Conservation (phyloP, 2,888 invertebrate species). For the Ariolimax columbianus region DNA sequence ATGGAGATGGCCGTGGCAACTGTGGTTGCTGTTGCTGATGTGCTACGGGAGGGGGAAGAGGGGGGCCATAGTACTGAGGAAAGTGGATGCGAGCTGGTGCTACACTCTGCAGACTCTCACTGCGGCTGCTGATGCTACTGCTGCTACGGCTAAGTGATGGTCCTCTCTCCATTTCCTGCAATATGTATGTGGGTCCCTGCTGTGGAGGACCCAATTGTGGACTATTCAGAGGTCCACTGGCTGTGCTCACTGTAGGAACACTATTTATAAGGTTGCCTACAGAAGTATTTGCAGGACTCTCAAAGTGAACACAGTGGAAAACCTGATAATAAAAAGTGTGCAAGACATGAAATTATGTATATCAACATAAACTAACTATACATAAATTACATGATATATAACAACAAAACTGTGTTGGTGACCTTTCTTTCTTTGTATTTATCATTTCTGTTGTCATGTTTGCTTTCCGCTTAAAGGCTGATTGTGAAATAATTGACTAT, state of each 20-base stretch:
- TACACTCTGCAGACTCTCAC: slow-evolving; percentile 27
- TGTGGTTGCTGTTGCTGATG: slow-evolving; percentile 50
- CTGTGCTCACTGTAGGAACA: slow-evolving; percentile 41
- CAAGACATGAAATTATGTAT: not conserved
- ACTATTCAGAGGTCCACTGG: slow-evolving; percentile 53
- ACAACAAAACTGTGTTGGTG: not conserved
- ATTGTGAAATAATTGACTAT: too few relatives aligned
- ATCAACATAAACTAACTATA: not conserved
- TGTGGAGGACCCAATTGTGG: slow-evolving; percentile 44
- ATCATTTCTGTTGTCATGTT: not conserved
- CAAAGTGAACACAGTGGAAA: slow-evolving; percentile 98
- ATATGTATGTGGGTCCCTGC: slow-evolving; percentile 18
- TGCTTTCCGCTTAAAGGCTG: not conserved
- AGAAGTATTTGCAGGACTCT: slow-evolving; percentile 86
- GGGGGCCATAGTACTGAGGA: slow-evolving; percentile 37
- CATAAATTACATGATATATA: not conserved
- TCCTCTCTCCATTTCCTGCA: slow-evolving; percentile 20
- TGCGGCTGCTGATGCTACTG: slow-evolving; percentile 50
- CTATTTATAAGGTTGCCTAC: slow-evolving; percentile 49
- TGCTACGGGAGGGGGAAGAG: slow-evolving; percentile 34
- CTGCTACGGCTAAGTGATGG: slow-evolving; percentile 33
- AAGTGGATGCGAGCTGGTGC: slow-evolving; percentile 23
- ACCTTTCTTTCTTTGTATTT: too few relatives aligned
- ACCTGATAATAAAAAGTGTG: slow-evolving; percentile 82
- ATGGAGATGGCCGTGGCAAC: slow-evolving; percentile 46